A percentile compares a stretch with the other conserved stretches of the same genome.
phyloP scores from a whole-genome alignment of 2,888 invertebrate species.

The Dryadula phaetusa region DNA sequence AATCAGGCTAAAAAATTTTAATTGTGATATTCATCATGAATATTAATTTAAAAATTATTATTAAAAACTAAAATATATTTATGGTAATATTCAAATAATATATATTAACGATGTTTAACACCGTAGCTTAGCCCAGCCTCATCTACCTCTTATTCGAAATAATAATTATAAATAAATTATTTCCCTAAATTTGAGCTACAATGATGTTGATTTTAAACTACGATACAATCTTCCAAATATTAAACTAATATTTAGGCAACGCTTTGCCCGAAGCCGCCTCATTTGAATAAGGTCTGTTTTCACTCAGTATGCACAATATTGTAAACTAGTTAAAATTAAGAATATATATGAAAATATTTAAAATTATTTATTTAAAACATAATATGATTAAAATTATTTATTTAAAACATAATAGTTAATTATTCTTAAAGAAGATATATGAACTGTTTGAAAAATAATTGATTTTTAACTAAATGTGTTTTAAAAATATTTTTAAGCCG shows the following conservation, averaged over 20 bases:
- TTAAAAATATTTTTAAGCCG: too few species aligned
- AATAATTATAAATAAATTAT: neutral
- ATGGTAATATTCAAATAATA: neutral
- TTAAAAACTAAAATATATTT: neutral
- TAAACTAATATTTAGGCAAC: conserved; percentile 85
- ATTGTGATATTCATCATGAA: neutral
- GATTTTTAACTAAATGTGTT: too few species aligned
- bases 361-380: neutral
- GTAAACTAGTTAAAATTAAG: conserved; percentile 34
- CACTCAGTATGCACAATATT: conserved; percentile 47
- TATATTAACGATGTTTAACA: neutral
- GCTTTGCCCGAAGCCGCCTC: conserved; percentile 81
- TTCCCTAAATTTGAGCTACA: conserved; percentile 54
- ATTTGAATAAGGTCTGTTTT: conserved; percentile 80
- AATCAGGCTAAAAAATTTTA: too few species aligned
- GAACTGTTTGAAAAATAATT: too few species aligned
- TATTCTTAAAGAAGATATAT: too few species aligned
- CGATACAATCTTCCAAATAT: conserved; percentile 81
- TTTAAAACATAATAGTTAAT: too few species aligned
- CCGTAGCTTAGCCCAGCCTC: too few species aligned
- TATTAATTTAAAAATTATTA: neutral
- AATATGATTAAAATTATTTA: too few species aligned
- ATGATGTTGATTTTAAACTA: conserved; percentile 55
- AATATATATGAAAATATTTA: neutral
- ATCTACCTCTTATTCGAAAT: too few species aligned